Conservation (phyloP, 2,888 invertebrate genomes). For the Odontocolon sp. region DNA sequence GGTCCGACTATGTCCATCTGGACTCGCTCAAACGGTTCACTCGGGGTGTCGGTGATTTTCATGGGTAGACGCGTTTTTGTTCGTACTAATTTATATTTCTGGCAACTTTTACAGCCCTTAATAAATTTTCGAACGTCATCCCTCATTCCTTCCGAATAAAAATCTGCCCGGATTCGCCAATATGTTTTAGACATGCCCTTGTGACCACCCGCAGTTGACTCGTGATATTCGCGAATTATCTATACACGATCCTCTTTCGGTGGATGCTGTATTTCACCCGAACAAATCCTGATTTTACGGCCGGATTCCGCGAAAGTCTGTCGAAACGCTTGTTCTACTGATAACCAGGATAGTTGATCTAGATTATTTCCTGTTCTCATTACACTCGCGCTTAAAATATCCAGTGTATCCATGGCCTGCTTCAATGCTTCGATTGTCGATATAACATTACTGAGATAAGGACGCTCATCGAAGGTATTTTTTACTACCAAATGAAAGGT, state of each 20-base stretch:
- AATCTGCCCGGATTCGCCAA: neutral
- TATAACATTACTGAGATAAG: neutral
- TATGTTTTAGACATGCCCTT: constrained; percentile 1
- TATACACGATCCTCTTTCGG: neutral
- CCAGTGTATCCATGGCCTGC: constrained; percentile 19
- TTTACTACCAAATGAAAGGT: constrained; percentile 17
- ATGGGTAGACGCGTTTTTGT: constrained; percentile 19
- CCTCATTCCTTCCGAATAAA: neutral
- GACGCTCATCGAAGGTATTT: constrained; percentile 9
- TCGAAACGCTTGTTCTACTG: constrained; percentile 11
- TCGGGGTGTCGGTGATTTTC: constrained; percentile 27
- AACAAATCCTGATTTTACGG: constrained; percentile 2
- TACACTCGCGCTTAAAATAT: constrained; percentile 1
- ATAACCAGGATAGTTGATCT: neutral
- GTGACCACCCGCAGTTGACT: neutral
- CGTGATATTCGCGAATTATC: constrained; percentile 16
- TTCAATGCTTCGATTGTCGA: constrained; percentile 17
- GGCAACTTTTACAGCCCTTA: no score
- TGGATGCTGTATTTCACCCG: constrained; percentile 18
- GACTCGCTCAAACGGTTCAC: constrained; percentile 53
- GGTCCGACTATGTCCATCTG: constrained; percentile 64
- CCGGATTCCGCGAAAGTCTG: constrained; percentile 9
- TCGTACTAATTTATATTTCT: constrained; percentile 6
- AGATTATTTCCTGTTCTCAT: constrained; percentile 12
- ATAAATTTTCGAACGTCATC: neutral